Evolutionary conservation across 64 coral and sea anemone genomes (phyloP).

Genomic region (Exaiptasia diaphana): DNA sequence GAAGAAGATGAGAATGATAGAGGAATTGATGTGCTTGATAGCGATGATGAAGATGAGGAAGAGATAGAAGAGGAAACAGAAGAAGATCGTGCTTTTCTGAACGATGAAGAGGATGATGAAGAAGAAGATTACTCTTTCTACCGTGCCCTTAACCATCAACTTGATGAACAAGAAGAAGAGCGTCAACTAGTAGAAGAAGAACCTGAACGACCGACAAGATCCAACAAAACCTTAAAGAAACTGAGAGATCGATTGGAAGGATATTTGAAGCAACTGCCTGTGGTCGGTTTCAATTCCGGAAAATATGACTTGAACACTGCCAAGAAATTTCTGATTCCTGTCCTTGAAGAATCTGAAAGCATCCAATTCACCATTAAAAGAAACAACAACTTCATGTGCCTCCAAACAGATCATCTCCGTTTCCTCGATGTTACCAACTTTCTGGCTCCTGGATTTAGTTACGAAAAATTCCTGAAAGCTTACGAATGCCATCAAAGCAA

Average conservation of each 20-base stretch:
- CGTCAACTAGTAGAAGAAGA: not conserved
- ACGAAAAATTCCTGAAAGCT: conserved; percentile 38
- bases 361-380: not conserved
- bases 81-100: too few relatives aligned
- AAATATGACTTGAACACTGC: not conserved
- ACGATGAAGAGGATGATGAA: too few relatives aligned
- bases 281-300: not conserved
- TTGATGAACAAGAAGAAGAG: not conserved
- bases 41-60: too few relatives aligned
- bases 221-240: too few relatives aligned
- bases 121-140: too few relatives aligned
- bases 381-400: not conserved
- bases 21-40: too few relatives aligned
- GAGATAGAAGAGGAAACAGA: not conserved
- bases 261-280: not conserved
- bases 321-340: not conserved
- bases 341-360: not conserved
- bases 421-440: conserved; percentile 34
- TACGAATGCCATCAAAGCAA: not conserved
- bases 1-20: not conserved
- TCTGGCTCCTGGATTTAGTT: conserved; percentile 28
- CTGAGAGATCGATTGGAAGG: not conserved
- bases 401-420: not conserved
- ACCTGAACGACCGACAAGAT: too few relatives aligned
- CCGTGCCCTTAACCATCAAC: not conserved